phyloP scores from a whole-genome alignment of 2,113 vertebrate species.

The Hemiscyllium ocellatum region DNA sequence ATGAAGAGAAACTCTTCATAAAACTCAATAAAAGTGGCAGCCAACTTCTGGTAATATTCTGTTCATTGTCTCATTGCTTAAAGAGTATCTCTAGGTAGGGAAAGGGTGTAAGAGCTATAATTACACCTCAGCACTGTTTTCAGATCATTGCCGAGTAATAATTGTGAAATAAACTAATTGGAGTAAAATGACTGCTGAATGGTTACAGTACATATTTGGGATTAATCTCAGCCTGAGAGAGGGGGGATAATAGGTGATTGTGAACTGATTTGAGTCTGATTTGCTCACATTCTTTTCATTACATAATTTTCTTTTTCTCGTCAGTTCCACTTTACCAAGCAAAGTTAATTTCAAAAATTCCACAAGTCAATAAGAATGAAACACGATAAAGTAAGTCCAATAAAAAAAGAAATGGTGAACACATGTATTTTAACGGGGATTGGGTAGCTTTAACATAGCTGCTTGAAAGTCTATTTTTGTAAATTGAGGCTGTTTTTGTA shows the following conservation, averaged over 20 bases:
- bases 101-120: neutral
- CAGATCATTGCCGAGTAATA: neutral
- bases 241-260: neutral
- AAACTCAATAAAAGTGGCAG: too few relatives aligned
- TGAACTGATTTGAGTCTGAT: neutral
- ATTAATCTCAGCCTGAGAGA: neutral
- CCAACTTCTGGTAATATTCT: too few relatives aligned
- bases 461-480: neutral
- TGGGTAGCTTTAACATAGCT: neutral
- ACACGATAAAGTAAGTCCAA: neutral
- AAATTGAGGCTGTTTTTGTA: neutral
- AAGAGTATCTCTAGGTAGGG: neutral
- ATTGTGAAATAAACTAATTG: neutral
- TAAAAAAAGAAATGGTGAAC: neutral
- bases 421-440: neutral
- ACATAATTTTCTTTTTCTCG: neutral
- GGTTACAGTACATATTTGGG: neutral
- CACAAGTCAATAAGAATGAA: neutral
- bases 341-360: neutral
- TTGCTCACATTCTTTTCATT: neutral
- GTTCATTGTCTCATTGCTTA: neutral
- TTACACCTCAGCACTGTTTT: neutral
- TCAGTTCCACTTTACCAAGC: neutral
- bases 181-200: neutral
- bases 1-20: too few relatives aligned